A percentile compares a stretch with the other conserved stretches of the same genome.
These are phyloP conservation scores for Ormyrus labotus DNA, from an alignment of 2,888 invertebrate species.

Conservation along the genomic window DNA sequence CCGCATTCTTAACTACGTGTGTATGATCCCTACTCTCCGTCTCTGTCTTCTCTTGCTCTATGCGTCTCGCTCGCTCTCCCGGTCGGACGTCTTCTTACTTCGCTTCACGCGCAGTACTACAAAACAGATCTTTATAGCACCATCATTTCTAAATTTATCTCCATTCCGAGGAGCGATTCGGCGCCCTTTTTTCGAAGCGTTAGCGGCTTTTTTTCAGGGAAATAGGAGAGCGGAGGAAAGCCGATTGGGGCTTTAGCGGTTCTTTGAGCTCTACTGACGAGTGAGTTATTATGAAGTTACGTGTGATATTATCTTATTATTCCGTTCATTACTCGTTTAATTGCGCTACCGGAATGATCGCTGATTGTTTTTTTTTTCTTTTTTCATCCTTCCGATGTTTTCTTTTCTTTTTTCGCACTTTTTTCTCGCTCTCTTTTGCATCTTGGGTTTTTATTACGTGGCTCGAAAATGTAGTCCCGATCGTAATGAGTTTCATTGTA, in stretches of 20 bases:
- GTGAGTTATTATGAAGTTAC: slow-evolving; percentile 2
- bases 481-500: not conserved
- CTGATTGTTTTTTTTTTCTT: not conserved
- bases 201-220: not conserved
- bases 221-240: not conserved
- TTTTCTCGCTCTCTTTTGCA: not conserved
- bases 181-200: not conserved
- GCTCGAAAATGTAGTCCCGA: not conserved
- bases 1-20: slow-evolving; percentile 5
- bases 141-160: slow-evolving; percentile 29
- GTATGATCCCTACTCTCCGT: not conserved
- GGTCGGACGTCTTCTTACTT: not conserved
- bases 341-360: not conserved
- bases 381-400: not conserved
- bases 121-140: not conserved
- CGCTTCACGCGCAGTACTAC: not conserved
- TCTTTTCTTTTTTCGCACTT: not conserved
- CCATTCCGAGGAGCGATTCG: not conserved
- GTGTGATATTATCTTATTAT: slow-evolving; percentile 28
- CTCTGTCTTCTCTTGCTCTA: slow-evolving; percentile 7
- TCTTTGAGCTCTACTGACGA: not conserved
- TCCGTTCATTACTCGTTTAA: slow-evolving; percentile 24
- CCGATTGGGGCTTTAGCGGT: not conserved
- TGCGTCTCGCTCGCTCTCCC: slow-evolving; percentile 54
- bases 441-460: no score